A percentile compares a stretch with the other conserved stretches of the same genome.
Evolutionary conservation across 2,888 invertebrate genomes (phyloP).

Genomic region (Megaustenia siamemsis): DNA sequence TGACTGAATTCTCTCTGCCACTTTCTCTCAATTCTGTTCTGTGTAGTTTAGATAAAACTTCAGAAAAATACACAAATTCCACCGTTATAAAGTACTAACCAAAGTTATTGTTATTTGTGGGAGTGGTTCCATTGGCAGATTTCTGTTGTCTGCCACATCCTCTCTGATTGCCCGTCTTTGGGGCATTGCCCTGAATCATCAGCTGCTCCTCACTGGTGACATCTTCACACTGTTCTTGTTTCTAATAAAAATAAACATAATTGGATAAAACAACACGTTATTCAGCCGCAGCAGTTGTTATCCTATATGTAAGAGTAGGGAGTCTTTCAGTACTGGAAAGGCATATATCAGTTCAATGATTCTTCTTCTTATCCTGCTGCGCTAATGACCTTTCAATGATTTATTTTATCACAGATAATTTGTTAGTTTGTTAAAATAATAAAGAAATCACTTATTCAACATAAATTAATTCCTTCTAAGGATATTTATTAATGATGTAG

Average conservation of each 20-base stretch:
- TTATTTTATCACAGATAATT: too few species aligned
- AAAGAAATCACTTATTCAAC: too few species aligned
- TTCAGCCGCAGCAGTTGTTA: background rate
- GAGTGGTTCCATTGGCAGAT: slow-evolving; percentile 67
- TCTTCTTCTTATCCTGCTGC: too few species aligned
- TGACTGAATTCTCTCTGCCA: too few species aligned
- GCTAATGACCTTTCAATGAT: too few species aligned
- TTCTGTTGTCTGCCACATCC: background rate
- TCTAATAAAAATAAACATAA: slow-evolving; percentile 13
- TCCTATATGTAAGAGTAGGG: background rate
- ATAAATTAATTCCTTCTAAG: too few species aligned
- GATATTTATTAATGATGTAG: too few species aligned
- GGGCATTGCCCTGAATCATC: slow-evolving; percentile 51
- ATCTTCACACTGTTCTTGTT: slow-evolving; percentile 51
- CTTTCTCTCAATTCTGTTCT: too few species aligned
- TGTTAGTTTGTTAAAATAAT: too few species aligned
- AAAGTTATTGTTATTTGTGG: slow-evolving; percentile 66
- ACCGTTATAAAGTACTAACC: slow-evolving; percentile 28
- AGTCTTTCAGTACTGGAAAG: too few species aligned
- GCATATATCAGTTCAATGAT: too few species aligned
- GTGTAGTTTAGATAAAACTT: background rate
- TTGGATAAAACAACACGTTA: background rate
- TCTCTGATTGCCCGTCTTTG: slow-evolving; percentile 18
- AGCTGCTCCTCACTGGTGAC: slow-evolving; percentile 49
- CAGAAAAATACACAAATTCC: background rate